phyloP scores from a whole-genome alignment of 2,888 invertebrate genomes.

The Cyrtodaria siliqua region DNA sequence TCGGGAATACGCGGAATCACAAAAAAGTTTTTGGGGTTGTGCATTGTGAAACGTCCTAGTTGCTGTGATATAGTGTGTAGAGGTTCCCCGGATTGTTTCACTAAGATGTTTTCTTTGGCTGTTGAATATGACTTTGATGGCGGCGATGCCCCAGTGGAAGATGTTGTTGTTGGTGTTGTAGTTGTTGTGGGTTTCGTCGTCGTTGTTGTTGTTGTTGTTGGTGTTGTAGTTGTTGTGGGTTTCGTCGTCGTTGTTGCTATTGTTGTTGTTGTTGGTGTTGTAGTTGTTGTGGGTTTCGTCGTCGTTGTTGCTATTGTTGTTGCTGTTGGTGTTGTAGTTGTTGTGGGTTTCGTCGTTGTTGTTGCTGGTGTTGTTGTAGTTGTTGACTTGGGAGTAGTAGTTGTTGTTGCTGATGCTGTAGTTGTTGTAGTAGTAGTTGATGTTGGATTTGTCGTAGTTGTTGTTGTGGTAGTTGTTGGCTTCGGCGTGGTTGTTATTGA shows the following conservation, averaged over 20 bases:
- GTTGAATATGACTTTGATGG: too few relatives aligned
- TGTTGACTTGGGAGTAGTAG: background rate
- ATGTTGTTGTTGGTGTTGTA: constrained; percentile 6
- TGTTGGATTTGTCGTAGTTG: constrained; percentile 8
- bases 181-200: constrained; percentile 16
- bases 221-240: too few relatives aligned
- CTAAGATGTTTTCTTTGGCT: too few relatives aligned
- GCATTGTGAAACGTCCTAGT: too few relatives aligned
- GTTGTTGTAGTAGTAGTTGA: constrained; percentile 7
- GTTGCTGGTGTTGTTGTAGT: background rate
- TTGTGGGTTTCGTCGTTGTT: background rate
- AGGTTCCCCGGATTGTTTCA: too few relatives aligned
- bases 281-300: background rate
- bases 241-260: constrained; percentile 17
- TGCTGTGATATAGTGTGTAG: too few relatives aligned
- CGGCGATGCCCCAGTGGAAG: constrained; percentile 14
- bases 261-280: constrained; percentile 7
- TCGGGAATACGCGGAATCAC: too few relatives aligned
- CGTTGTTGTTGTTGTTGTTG: constrained; percentile 13
- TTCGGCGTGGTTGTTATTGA: background rate
- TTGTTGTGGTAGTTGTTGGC: constrained; percentile 18
- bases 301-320: background rate
- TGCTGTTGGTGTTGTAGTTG: background rate
- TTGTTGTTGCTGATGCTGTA: constrained; percentile 7
- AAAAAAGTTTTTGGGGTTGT: too few relatives aligned